A percentile compares a stretch with the other conserved stretches of the same genome.
Conservation (phyloP, 2,888 invertebrate species). For the Drosophila vallismaia region DNA sequence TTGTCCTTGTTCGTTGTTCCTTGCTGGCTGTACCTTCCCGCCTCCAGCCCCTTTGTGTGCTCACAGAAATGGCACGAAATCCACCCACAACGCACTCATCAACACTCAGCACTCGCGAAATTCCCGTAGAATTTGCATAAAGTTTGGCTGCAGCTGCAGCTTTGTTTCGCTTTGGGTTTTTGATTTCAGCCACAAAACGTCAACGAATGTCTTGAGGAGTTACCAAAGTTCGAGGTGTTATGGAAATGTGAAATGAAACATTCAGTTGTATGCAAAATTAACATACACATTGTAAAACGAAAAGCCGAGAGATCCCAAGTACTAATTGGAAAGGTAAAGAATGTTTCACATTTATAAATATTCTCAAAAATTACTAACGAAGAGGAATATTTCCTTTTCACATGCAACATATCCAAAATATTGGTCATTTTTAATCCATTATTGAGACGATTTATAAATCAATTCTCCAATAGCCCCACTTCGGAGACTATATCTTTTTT, state of each 20-base stretch:
- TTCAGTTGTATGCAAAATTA: neutral
- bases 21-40: neutral
- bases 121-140: slow-evolving; percentile 60
- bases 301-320: neutral
- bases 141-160: slow-evolving; percentile 51
- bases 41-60: neutral
- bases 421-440: too few relatives aligned
- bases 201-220: slow-evolving; percentile 33
- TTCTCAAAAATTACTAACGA: neutral
- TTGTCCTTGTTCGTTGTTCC: slow-evolving; percentile 20
- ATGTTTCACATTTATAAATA: neutral
- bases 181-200: slow-evolving; percentile 37
- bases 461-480: too few relatives aligned
- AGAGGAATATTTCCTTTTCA: neutral
- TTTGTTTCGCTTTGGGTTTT: slow-evolving; percentile 24
- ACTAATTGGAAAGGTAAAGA: neutral
- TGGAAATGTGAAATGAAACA: slow-evolving; percentile 13
- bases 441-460: too few relatives aligned
- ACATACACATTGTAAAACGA: neutral
- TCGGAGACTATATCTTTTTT: too few relatives aligned
- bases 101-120: slow-evolving; percentile 12
- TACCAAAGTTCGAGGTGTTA: slow-evolving; percentile 39
- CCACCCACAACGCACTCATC: slow-evolving; percentile 6
- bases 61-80: slow-evolving; percentile 32
- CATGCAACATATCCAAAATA: too few relatives aligned